phyloP scores from a whole-genome alignment of 2,113 vertebrate species.

The Chionodraco myersi region DNA sequence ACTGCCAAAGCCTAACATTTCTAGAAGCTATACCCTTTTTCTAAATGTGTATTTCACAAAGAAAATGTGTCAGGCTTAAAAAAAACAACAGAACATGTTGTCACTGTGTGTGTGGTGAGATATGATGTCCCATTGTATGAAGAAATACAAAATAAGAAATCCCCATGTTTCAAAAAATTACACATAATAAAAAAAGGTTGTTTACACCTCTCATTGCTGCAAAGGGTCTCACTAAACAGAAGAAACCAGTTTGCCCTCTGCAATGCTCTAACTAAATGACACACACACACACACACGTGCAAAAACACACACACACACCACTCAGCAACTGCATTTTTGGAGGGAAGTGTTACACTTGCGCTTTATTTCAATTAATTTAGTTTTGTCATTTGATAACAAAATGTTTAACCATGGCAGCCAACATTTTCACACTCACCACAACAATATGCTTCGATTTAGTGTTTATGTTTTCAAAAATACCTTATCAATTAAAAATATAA shows the following conservation, averaged over 20 bases:
- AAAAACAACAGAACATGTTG: conserved; percentile 7
- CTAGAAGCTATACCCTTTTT: not conserved
- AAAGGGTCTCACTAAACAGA: too few species aligned
- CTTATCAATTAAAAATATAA: too few species aligned
- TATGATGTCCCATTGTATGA: conserved; percentile 23
- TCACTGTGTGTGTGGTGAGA: conserved; percentile 10
- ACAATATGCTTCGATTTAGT: too few species aligned
- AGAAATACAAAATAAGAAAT: conserved; percentile 13
- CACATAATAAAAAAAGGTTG: conserved; percentile 24
- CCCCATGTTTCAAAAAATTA: conserved; percentile 8
- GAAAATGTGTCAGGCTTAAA: conserved; percentile 5
- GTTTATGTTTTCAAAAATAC: not conserved
- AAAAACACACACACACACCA: not conserved
- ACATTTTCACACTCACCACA: too few species aligned
- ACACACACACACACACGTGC: conserved; percentile 16
- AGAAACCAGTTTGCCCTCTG: too few species aligned
- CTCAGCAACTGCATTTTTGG: too few species aligned
- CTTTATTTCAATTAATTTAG: too few species aligned
- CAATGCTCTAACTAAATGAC: too few species aligned
- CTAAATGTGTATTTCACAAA: not conserved
- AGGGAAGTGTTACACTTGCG: too few species aligned
- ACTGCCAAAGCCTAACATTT: not conserved
- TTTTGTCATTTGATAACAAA: too few species aligned
- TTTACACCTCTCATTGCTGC: not conserved
- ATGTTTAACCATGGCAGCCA: too few species aligned